Evolutionary conservation across 2,888 invertebrate species (phyloP), one percentile per base, ranked within the genome.

Genomic region (Pandemis heparana): DNA sequence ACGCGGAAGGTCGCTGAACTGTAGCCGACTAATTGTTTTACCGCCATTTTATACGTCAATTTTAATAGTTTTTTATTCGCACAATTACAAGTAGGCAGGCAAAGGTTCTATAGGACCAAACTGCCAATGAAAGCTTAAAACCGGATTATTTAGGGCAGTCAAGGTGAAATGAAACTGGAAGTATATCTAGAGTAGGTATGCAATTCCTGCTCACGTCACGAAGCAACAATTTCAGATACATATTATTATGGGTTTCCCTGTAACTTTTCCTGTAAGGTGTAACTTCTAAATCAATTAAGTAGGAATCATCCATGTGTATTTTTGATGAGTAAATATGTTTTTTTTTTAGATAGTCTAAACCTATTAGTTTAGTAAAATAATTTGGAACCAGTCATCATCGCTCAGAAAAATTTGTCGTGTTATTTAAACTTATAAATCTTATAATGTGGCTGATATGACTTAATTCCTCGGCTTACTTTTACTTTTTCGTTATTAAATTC

Each of bases 1-100:
- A 82, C 77, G 75, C 80, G 82, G 81, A 82, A 85, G 88, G 87
- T 85, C 82, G 72, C 74, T 79, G 85, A 85, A 81, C 83, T 79
- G 73, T 79, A 79, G 53, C 53, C 6, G 53, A 81, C 82, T 69
- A 74, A 76, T 75, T 68, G 23, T 43, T 68, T 59, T 56, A 14
- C 51, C 23, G 53, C 16, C 65, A 66, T 66, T 66, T 66, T 53
- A 53, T 66, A 16, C 6, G 18, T 53, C 16, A 66, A 38, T 32
- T 48, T 64, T 1, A 48, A 3, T 38, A 61, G 8, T 3, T 62
- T 62, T 61, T 62, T 62, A 43, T 62, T 62, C 18, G 10, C 41
- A 16, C 8, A 16, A 16, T 51, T 7, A 48, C 48, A 53, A 18
- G 53, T 18, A 18, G 53, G 53, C 1, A 56, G 23, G 23, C 23